Evolutionary conservation across 1,140 invertebrate species (phyloP), one percentile per base, ranked within the genome.

Genomic region (Drosophila subpulchrella): DNA sequence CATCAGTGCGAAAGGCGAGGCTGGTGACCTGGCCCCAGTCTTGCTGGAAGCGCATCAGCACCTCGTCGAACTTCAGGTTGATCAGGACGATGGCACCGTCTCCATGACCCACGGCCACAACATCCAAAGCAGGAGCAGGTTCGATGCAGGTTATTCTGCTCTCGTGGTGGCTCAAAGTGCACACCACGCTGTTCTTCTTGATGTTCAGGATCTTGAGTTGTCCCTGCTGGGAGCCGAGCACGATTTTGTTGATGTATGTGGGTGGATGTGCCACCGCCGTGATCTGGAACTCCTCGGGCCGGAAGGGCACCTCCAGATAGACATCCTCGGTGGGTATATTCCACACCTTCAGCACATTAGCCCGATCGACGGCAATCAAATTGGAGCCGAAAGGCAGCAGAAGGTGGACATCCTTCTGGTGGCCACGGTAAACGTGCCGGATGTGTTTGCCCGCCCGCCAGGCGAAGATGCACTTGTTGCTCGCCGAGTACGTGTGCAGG

Each of bases 181-280:
- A 96, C 51, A 99, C 94, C 68, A 97, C 93, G 88, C 96, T 97
- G 55, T 95, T 94, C 75, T 95, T 95, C 58, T 96, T 96, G 5
- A 99, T 93, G 93, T 99, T 99, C 97, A 97, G 98, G 48, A 99
- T 92, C 81, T 99, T 97, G 63, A 99, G 74, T 39, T 93, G 91
- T 0, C 98, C 98, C 92, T 99, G 97, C 56, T 95, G 94, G 79
- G 97, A 98, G 12, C 96, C 98, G 50, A 99, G 92, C n/a, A 99
- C 91, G 50, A 99, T 95, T 93, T 99, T 99, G 91, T 99, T 99
- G 3, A 98, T 92, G 90, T 99, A 99, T 0, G 98, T 98, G 47
- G 94, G 95, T 3, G 98, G 98, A 94, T 99, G 98, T 50, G 96
- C 93, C 2, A 98, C 71, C 0, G 96, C 93, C 0, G 96, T 95